Conservation (phyloP, 2,113 vertebrate species). For the Protobothrops flavoviridis region DNA sequence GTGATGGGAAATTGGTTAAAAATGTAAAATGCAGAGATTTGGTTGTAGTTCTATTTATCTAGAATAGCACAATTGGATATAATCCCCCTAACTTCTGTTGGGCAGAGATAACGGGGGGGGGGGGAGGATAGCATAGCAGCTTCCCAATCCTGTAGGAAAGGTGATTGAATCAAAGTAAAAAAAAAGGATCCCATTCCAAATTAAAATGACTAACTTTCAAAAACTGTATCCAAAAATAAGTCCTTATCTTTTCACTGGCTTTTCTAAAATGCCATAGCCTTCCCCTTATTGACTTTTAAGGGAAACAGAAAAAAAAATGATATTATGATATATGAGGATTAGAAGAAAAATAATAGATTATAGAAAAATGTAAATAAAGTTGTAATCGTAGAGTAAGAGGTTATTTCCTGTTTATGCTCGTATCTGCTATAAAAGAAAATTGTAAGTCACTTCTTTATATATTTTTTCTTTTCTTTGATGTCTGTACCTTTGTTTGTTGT, state of each 20-base stretch:
- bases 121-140: neutral
- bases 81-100: neutral
- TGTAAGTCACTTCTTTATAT: neutral
- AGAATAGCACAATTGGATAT: neutral
- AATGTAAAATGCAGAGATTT: slow-evolving; percentile 42
- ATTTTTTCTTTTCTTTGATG: neutral
- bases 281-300: neutral
- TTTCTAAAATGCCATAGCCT: neutral
- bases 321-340: neutral
- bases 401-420: neutral
- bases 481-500: neutral
- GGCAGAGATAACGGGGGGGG: neutral
- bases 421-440: neutral
- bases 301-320: neutral
- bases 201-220: neutral
- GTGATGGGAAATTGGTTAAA: slow-evolving; percentile 55
- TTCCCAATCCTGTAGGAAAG: neutral
- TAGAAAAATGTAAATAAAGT: neutral
- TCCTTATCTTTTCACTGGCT: neutral
- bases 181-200: neutral
- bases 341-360: neutral
- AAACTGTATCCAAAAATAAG: neutral
- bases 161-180: neutral
- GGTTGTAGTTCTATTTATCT: slow-evolving; percentile 38
- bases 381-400: neutral